phyloP scores from a whole-genome alignment of 1,140 invertebrate species.

The Trichomalopsis sarcophagae region DNA sequence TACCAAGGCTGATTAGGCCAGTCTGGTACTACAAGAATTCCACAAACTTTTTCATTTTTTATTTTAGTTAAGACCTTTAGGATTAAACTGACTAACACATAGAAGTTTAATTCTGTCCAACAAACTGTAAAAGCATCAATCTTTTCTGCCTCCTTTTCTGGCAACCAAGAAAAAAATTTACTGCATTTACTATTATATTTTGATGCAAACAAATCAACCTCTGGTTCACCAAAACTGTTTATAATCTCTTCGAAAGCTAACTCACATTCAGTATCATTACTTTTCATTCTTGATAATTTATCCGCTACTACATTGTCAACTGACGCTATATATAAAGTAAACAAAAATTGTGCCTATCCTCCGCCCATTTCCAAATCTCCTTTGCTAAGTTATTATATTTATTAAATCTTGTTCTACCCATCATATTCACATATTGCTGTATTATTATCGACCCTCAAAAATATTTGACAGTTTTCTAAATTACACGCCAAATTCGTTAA shows the following conservation, averaged over 20 bases:
- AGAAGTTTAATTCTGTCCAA: conserved; percentile 40
- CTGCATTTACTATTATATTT: conserved; percentile 44
- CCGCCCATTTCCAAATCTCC: conserved; percentile 49
- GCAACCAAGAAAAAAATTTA: conserved; percentile 42
- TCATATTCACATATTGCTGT: conserved; percentile 46
- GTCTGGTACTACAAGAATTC: conserved; percentile 39
- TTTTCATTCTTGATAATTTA: conserved; percentile 43
- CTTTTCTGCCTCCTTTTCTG: neutral
- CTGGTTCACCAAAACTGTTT: conserved; percentile 4
- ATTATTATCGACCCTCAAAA: conserved; percentile 49
- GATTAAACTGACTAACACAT: conserved; percentile 41
- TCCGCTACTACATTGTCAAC: conserved; percentile 37
- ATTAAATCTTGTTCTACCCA: conserved; percentile 11
- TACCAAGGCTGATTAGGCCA: conserved; percentile 49
- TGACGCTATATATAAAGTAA: conserved; percentile 50
- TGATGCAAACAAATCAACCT: conserved; percentile 50
- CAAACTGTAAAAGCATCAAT: conserved; percentile 51
- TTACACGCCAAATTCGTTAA: conserved; percentile 23
- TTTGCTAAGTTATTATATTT: conserved; percentile 9
- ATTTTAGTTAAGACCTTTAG: conserved; percentile 42
- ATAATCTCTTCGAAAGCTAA: conserved; percentile 29
- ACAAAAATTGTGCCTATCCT: conserved; percentile 37
- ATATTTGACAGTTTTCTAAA: conserved; percentile 18
- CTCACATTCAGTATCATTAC: conserved; percentile 50
- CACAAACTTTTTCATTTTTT: conserved; percentile 27